Evolutionary conservation across 2,113 vertebrate species (phyloP), one percentile per base, ranked within the genome.

Genomic region (Rhizomys pruinosus): DNA sequence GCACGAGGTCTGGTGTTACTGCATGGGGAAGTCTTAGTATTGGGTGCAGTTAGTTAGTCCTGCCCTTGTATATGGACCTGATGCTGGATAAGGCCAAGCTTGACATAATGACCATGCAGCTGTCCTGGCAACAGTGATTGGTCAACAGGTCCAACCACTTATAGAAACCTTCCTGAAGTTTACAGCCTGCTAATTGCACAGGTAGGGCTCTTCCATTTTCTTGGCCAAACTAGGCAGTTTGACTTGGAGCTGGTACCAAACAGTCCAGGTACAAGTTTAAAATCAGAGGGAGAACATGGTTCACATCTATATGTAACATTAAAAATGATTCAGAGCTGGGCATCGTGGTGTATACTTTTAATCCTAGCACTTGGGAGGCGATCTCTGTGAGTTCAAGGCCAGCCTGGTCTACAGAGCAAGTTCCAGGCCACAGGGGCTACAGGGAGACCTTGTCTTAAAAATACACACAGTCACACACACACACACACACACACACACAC

Each of bases 141-240:
- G 91, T 80, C 78, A 92, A 76, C 76, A 76, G 74, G 78, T 89
- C 84, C 74, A 71, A 66, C 78, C 27, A 29, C 93, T 93, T 95
- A 71, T 59, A 72, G 87, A 89, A 29, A 84, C 61, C 71, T 39
- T 87, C 61, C 73, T 57, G 57, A 89, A 72, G 84, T 84, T 47
- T 64, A 77, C 47, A 57, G 1, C 10, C 79, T 72, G n/a, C 4
- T 47, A 44, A 90, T 91, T 52, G 42, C 76, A n/a, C 37, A 37
- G 76, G 59, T 87, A 90, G 20, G 42, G 68, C 68, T 23, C 47
- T 85, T 91, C 82, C 84, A 42, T 93, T 92, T 44, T 34, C 27
- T 68, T 81, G 63, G 47, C 19, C 68, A 25, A 85, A 64, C 72
- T 32, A 32, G 80, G 39, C 22, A 71, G 16, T n/a, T 80, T 87